Conservation (phyloP, 2,888 invertebrate genomes). For the Chloromyia formosa region DNA sequence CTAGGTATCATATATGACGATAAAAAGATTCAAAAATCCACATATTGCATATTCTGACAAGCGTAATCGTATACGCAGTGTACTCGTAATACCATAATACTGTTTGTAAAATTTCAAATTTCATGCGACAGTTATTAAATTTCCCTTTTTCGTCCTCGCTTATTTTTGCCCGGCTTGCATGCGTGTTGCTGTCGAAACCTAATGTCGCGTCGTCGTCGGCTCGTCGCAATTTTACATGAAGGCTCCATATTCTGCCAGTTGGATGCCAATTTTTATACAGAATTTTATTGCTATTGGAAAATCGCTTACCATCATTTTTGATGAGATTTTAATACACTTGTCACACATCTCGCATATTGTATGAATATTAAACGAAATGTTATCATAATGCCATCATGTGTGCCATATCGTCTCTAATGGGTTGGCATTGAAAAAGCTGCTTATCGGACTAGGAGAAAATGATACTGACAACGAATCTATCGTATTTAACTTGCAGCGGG, state of each 20-base stretch:
- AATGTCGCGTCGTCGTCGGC: no score
- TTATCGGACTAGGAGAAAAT: no score
- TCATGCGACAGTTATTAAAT: conserved; percentile 35
- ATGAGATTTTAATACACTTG: conserved; percentile 39
- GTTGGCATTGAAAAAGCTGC: no score
- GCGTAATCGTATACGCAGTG: no score
- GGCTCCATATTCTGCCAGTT: background rate
- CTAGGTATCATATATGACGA: no score
- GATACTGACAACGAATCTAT: no score
- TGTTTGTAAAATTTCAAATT: conserved; percentile 2
- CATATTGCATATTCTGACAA: no score
- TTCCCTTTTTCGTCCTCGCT: background rate
- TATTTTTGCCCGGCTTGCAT: background rate
- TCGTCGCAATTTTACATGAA: no score
- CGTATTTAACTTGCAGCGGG: no score
- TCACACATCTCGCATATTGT: conserved; percentile 25
- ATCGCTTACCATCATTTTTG: conserved; percentile 33
- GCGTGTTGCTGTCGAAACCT: no score
- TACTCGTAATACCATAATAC: background rate
- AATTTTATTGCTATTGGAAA: conserved; percentile 23
- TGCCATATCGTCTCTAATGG: background rate
- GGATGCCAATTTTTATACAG: conserved; percentile 28
- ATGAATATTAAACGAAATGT: conserved; percentile 24
- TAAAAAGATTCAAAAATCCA: no score
- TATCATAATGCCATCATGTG: conserved; percentile 15